Evolutionary conservation across 2,797 vertebrate species (phyloP).

Genomic region (Micropoecilia bifurca): DNA sequence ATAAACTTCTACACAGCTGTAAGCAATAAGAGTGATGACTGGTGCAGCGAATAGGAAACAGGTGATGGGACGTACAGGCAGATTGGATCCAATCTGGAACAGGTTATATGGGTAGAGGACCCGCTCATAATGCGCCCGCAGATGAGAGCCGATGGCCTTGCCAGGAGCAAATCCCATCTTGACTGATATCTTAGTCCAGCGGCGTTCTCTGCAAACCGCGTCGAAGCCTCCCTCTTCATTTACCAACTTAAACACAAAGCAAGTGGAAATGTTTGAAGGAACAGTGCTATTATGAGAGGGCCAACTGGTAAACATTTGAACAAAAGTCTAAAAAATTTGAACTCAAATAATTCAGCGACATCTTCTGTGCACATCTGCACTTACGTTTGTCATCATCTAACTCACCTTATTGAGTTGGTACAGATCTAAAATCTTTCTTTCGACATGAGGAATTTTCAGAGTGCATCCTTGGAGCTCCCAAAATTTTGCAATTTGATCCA

Average conservation of each 20-base stretch:
- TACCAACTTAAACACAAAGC: conserved; percentile 84
- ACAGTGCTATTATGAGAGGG: too few relatives aligned
- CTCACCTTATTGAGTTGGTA: conserved; percentile 94
- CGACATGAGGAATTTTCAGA: conserved; percentile 97
- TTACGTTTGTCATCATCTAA: not conserved
- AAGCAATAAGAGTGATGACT: conserved; percentile 10
- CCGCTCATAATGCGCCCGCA: conserved; percentile 93
- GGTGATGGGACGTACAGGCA: conserved; percentile 81
- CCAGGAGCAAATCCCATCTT: conserved; percentile 97
- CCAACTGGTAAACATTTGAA: not conserved
- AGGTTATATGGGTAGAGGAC: conserved; percentile 96
- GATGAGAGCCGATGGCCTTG: conserved; percentile 95
- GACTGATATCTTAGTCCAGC: conserved; percentile 96
- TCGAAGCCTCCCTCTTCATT: conserved; percentile 96
- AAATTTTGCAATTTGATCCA: conserved; percentile 99
- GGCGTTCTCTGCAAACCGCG: conserved; percentile 92
- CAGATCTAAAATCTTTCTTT: conserved; percentile 96
- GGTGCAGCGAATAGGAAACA: conserved; percentile 19
- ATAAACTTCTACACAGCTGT: conserved; percentile 21
- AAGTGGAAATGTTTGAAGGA: not conserved
- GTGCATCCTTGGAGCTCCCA: conserved; percentile 98
- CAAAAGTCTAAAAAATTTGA: not conserved
- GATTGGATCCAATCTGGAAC: conserved; percentile 91
- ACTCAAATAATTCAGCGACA: not conserved
- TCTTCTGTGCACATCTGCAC: not conserved